A percentile compares a stretch with the other conserved stretches of the same genome.
Conservation (phyloP, 1,140 invertebrate species). For the Delia radicum region DNA sequence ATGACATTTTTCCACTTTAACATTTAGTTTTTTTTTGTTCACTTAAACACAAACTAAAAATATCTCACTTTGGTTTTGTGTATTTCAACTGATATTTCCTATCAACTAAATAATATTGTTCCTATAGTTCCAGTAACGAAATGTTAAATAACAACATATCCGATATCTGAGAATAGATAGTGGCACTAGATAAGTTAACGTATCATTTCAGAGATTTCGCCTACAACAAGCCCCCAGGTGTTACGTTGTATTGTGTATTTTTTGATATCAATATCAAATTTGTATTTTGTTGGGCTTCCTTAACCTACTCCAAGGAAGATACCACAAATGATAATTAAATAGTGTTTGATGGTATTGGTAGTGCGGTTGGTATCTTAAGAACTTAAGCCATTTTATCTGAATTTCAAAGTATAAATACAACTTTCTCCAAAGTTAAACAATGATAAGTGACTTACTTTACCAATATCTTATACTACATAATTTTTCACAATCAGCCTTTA, state of each 20-base stretch:
- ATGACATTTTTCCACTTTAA: slow-evolving; percentile 26
- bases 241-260: background rate
- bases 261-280: slow-evolving; percentile 11
- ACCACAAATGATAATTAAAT: slow-evolving; percentile 13
- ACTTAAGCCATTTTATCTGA: slow-evolving; percentile 31
- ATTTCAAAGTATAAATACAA: background rate
- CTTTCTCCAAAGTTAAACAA: background rate
- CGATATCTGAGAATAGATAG: slow-evolving; percentile 57
- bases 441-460: background rate
- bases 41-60: slow-evolving; percentile 1
- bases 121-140: slow-evolving; percentile 38
- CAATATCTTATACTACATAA: slow-evolving; percentile 3
- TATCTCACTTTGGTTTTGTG: slow-evolving; percentile 26
- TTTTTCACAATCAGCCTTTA: background rate
- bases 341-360: slow-evolving; percentile 25
- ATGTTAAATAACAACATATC: slow-evolving; percentile 41
- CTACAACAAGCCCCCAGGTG: slow-evolving; percentile 37
- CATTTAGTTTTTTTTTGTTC: too few species aligned
- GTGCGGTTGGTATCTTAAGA: slow-evolving; percentile 14
- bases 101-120: slow-evolving; percentile 50
- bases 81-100: slow-evolving; percentile 46
- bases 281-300: slow-evolving; percentile 28
- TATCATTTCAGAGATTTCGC: slow-evolving; percentile 56
- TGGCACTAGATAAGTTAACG: slow-evolving; percentile 57
- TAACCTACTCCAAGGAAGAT: slow-evolving; percentile 39